Evolutionary conservation across 2,797 vertebrate genomes (phyloP), one percentile per base, ranked within the genome.

Genomic region (Myiotriccus ornatus): DNA sequence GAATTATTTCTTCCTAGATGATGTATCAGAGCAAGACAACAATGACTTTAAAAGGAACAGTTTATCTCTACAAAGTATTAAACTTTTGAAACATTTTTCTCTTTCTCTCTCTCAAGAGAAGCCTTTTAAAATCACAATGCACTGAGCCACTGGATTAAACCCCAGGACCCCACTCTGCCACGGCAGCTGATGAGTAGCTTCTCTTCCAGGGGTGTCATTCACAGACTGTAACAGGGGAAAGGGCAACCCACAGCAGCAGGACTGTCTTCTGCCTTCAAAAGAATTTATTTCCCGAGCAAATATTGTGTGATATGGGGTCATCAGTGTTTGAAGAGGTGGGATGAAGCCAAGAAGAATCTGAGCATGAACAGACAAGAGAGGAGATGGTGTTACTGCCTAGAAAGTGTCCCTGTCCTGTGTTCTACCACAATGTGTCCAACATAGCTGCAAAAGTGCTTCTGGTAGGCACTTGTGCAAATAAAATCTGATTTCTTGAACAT

Each of bases 31-130:
- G 41, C 20, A 53, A 69, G 91, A 84, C 89, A 90, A 95, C 84
- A 87, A 93, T 89, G 87, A 67, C 90, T 96, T 92, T 90, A 95
- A 95, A 94, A 93, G 60, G 70, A 95, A 87, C 81, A 87, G 84
- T 94, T 96, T 95, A 95, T 95, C 92, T 89, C 90, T 93, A 94
- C 94, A 94, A 95, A 95, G 84, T 60, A 85, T 91, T 95, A 85
- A 85, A 85, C 64, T 95, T 92, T 67, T 13, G 87, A 86, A 87
- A 85, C 79, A 69, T 83, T 80, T 77, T 83, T 76, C 37, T 35
- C 49, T 50, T 10, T 17, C 27, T 47, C 46, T 47, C 21, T 12
- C 12, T 8, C 22, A 64, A 92, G 89, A 68, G 93, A 83, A 95
- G 13, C 75, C 82, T 78, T 94, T 96, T 91, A 87, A 85, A 87